Percentiles rank a stretch among this genome's conserved stretches.
Evolutionary conservation across 35 echinoderm and acorn worm species (phyloP).

Genomic region (Ophioderma brevispina): DNA sequence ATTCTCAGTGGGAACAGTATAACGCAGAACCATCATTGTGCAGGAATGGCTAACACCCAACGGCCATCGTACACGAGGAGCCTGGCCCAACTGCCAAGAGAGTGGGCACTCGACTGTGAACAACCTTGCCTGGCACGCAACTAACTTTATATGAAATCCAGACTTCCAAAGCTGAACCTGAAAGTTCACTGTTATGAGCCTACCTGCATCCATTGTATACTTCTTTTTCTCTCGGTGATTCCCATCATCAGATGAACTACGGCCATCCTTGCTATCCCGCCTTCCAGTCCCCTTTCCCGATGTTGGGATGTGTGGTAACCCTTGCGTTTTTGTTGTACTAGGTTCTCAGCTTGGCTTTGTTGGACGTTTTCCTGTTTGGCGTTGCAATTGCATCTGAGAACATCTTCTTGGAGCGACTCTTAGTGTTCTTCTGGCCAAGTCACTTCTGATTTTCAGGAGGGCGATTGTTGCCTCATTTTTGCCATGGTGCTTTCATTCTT

Average conservation of each 20-base stretch:
- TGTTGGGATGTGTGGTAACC: neutral
- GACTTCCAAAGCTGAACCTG: too few species aligned
- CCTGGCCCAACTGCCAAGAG: too few species aligned
- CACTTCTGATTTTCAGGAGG: neutral
- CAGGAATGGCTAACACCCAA: too few species aligned
- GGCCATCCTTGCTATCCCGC: neutral
- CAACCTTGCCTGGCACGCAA: too few species aligned
- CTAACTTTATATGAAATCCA: too few species aligned
- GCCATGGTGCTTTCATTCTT: conserved; percentile 52
- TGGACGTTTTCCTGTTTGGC: neutral
- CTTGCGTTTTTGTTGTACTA: too few species aligned
- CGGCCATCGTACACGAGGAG: too few species aligned
- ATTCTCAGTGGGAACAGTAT: too few species aligned
- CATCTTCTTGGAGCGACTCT: conserved; percentile 25
- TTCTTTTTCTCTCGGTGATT: neutral
- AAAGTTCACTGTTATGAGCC: neutral
- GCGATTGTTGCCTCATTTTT: neutral
- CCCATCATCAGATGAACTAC: neutral
- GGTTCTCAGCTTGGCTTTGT: neutral
- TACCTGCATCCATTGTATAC: conserved; percentile 1
- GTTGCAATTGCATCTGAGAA: conserved; percentile 61
- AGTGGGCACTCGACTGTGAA: too few species aligned
- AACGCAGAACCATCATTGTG: too few species aligned
- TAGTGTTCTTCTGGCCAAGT: neutral
- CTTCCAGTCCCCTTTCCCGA: neutral